A percentile compares a stretch with the other conserved stretches of the same genome.
These are phyloP conservation scores for Camponotus fellah DNA, from an alignment of 2,888 invertebrate species.

Conservation along the genomic window DNA sequence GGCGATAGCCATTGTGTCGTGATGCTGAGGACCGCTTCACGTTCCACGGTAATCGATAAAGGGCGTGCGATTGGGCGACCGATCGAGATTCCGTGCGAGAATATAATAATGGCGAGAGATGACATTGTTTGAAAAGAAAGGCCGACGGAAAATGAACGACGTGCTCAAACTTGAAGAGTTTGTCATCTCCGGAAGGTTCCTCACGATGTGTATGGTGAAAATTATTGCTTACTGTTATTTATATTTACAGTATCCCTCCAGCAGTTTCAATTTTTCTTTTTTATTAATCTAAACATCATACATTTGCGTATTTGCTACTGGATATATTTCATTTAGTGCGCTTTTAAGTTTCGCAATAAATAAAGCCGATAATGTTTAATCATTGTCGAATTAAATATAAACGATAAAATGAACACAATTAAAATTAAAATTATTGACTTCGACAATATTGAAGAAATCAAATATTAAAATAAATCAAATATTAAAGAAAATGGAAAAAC, in stretches of 20 bases:
- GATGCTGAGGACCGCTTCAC: slow-evolving; percentile 37
- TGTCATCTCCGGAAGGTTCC: background rate
- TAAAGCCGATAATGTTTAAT: too few relatives aligned
- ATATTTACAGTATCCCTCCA: background rate
- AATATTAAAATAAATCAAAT: too few relatives aligned
- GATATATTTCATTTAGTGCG: background rate
- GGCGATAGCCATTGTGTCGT: slow-evolving; percentile 50
- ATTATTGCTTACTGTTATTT: slow-evolving; percentile 3
- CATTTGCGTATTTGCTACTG: background rate
- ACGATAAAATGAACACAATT: too few relatives aligned
- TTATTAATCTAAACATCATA: background rate
- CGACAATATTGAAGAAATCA: too few relatives aligned
- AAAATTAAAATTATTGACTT: too few relatives aligned
- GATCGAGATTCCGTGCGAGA: slow-evolving; percentile 52
- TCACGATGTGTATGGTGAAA: background rate
- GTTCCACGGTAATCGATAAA: slow-evolving; percentile 43
- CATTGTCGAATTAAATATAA: too few relatives aligned
- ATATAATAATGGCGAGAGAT: slow-evolving; percentile 41
- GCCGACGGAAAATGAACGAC: slow-evolving; percentile 29
- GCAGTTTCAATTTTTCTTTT: background rate
- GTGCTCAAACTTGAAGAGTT: slow-evolving; percentile 39
- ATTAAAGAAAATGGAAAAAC: too few relatives aligned
- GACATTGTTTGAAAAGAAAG: slow-evolving; percentile 46
- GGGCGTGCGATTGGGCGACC: slow-evolving; percentile 29
- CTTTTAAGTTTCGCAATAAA: background rate